Base-by-base conservation (phyloP, 2,797 vertebrate genomes). In the Eleutherodactylus coqui region DNA sequence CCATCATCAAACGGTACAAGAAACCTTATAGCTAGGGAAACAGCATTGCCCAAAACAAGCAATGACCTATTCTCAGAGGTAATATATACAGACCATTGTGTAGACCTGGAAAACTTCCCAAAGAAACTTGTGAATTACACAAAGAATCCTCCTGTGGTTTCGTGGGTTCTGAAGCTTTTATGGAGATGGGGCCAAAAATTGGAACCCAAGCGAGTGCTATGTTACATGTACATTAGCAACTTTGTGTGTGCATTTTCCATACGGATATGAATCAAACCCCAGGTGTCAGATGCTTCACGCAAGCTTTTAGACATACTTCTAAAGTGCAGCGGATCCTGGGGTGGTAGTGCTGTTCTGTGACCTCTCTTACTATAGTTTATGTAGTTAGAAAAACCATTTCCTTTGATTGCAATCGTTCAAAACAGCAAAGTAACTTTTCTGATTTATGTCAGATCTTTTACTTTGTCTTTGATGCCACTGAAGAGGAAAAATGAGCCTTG, bases 351-450 rank as follows among this genome's bases (percentile, higher is more conserved):
- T 94, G 94, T 94, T 95, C 94, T 93, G 91, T 94, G 94, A 94
- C 94, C 93, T 93, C 94, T 94, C 93, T 93, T 93, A 49, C 86
- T 79, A 75, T 83, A 95, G 95, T 93, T 94, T 94, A 92, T 90
- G 93, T 95, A 94, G 95, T 95, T 94, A 95, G 93, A 94, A 94
- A 95, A 95, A 94, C 93, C 95, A 95, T 94, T 95, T 95, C 93
- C 93, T 95, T 95, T 95, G 94, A 95, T 95, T 94, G 92, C 94
- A 94, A 94, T 94, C 95, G 94, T 95, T 95, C 95, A 95, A 95
- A 95, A 95, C 94, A 95, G 95, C 93, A 91, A 94, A 95, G 95
- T 95, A 94, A 93, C 91, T 93, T 90, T 92, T 95, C 91, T 94
- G 93, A 95, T 95, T 95, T 94, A 93, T 94, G 94, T 95, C 94